These are phyloP conservation scores for Lasiommata megera DNA, from an alignment of 2,888 invertebrate genomes.

Conservation along the genomic window DNA sequence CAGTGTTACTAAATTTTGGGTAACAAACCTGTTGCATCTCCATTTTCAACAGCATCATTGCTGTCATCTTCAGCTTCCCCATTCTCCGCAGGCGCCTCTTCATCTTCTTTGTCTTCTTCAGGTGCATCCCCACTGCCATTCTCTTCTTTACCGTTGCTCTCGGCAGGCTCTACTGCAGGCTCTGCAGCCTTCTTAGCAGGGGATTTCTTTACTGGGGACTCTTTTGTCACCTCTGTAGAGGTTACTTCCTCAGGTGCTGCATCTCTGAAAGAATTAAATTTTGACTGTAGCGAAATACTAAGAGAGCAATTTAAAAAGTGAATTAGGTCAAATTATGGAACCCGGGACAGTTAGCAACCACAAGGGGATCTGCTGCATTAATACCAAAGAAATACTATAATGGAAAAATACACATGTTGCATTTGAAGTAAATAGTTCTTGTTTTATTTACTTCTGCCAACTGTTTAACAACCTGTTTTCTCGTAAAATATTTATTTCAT, in stretches of 20 bases:
- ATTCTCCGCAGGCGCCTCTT: slow-evolving; percentile 64
- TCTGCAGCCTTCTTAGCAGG: slow-evolving; percentile 75
- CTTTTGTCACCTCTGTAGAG: slow-evolving; percentile 70
- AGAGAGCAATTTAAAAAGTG: no score
- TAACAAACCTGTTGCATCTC: slow-evolving; percentile 63
- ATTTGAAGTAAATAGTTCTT: no score
- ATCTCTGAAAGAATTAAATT: slow-evolving; percentile 55
- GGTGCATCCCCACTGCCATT: slow-evolving; percentile 65
- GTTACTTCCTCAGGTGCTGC: slow-evolving; percentile 73
- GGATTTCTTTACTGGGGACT: slow-evolving; percentile 76
- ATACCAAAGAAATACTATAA: no score
- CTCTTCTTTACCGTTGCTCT: slow-evolving; percentile 75
- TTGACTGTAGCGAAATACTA: no score
- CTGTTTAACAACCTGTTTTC: no score
- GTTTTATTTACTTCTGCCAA: no score
- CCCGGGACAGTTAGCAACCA: no score
- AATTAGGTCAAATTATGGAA: no score
- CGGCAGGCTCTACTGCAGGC: slow-evolving; percentile 59
- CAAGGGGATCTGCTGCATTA: no score
- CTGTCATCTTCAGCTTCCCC: slow-evolving; percentile 71
- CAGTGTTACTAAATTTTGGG: no score
- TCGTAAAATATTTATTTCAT: no score
- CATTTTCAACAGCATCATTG: slow-evolving; percentile 73
- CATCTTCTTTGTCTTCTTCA: slow-evolving; percentile 61
- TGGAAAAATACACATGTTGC: no score